These are phyloP conservation scores for Leptodactylus fuscus DNA, from an alignment of 2,113 vertebrate genomes.

Conservation along the genomic window DNA sequence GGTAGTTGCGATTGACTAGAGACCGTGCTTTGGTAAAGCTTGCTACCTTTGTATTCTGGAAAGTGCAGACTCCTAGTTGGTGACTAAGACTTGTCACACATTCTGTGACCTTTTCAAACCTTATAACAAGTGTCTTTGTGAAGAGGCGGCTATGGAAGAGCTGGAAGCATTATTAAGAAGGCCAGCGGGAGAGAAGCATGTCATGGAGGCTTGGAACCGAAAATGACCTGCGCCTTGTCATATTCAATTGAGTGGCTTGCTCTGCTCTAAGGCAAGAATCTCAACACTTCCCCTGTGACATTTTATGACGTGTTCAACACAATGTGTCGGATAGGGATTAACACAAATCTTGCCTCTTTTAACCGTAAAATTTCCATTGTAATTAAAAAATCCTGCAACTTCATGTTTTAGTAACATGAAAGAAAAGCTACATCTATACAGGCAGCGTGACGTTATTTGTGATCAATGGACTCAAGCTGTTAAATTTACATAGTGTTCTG, in stretches of 20 bases:
- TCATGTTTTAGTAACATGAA: not conserved
- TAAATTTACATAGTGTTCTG: too few relatives aligned
- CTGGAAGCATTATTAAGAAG: constrained; percentile 62
- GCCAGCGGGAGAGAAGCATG: constrained; percentile 59
- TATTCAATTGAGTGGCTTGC: constrained; percentile 60
- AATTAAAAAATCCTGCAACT: not conserved
- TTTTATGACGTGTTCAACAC: constrained; percentile 37
- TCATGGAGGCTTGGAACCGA: constrained; percentile 10
- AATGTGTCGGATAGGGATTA: too few relatives aligned
- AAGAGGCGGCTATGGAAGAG: constrained; percentile 59
- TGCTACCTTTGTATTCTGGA: not conserved
- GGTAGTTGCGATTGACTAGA: too few relatives aligned
- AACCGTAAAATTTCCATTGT: too few relatives aligned
- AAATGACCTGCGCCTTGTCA: constrained; percentile 67
- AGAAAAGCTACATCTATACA: not conserved
- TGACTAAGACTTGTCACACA: constrained; percentile 20
- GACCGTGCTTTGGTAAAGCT: too few relatives aligned
- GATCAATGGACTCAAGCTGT: too few relatives aligned
- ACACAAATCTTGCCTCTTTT: too few relatives aligned
- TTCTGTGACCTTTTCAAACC: constrained; percentile 70
- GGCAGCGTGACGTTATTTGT: too few relatives aligned
- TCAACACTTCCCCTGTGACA: constrained; percentile 62
- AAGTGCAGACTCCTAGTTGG: not conserved
- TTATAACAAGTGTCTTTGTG: constrained; percentile 60
- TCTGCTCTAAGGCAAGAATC: constrained; percentile 39